Evolutionary conservation across 2,113 vertebrate genomes (phyloP), one percentile per base, ranked within the genome.

Genomic region (Benthochromis sp.): DNA sequence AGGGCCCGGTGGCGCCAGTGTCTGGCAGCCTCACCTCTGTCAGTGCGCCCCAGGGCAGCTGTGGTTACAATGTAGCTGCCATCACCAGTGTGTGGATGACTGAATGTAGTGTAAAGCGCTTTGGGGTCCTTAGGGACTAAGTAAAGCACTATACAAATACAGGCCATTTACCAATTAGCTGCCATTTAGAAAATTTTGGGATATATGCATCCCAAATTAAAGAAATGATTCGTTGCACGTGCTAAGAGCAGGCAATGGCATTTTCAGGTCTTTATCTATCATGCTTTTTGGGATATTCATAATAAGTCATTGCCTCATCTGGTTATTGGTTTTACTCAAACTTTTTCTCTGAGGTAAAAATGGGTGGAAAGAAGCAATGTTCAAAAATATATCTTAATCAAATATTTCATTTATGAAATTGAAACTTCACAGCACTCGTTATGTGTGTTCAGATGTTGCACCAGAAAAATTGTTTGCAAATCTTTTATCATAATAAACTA

Each of bases 291-390:
- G 2, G 55, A 31, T 59, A 59, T 31, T 59, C 8, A 59, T 31
- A 59, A 17, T 31, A 59, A 59, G 27, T 31, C 27, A 59, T 17
- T 9, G 55, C 8, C 8, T 59, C 1, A 59, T 59, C 27, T 59
- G 27, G 27, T 59, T 31, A 31, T 31, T 17, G 5, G 1, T 59
- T 59, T 59, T 31, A 59, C 24, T 59, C 57, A 59, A 59, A 31
- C 8, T 31, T 59, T 31, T 59, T 16, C 27, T 59, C 1, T 59
- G 57, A 17, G 57, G 27, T 59, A 59, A 59, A 59, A 59, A 59
- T 31, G 27, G 14, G 57, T 59, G 57, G 1, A 31, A 59, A 59
- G 57, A 0, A 59, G 0, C 8, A 59, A 59, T 59, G 57, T 59
- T 59, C 57, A 59, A 59, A 59, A 31, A 59, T 2, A 31, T 9